These are phyloP conservation scores for Hexactinellida sp. DNA, from an alignment of 37 sponge, comb jelly and placozoan species.

Conservation along the genomic window DNA sequence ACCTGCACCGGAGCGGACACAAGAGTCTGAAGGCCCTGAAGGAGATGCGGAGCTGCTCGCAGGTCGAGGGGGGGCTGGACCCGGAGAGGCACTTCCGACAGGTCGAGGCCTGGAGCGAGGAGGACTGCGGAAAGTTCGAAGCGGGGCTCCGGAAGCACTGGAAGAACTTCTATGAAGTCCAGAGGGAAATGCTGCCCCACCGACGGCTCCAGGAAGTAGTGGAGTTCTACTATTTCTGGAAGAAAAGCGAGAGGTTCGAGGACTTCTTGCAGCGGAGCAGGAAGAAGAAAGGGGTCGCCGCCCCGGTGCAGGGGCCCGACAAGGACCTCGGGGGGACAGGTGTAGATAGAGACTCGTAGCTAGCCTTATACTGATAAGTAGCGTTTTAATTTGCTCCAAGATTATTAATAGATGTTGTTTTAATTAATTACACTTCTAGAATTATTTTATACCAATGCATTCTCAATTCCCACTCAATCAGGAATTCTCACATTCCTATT, in stretches of 20 bases:
- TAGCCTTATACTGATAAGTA: too few species aligned
- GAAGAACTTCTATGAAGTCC: constrained; percentile 12
- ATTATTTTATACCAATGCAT: too few species aligned
- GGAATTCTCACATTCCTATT: too few species aligned
- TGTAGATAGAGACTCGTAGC: neutral
- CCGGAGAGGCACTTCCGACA: neutral
- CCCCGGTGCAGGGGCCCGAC: neutral
- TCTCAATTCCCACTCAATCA: too few species aligned
- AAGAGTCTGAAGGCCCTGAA: neutral
- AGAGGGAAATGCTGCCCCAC: neutral
- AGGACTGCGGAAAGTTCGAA: neutral
- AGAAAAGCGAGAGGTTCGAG: constrained; percentile 1
- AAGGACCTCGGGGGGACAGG: neutral
- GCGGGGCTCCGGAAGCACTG: neutral
- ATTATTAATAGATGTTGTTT: too few species aligned
- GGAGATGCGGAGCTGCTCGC: neutral
- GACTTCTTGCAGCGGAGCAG: neutral
- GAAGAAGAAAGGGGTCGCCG: neutral
- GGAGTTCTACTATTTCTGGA: constrained; percentile 14
- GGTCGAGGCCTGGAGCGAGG: neutral
- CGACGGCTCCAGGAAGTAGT: neutral
- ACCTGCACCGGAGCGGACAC: neutral
- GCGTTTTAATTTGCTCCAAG: too few species aligned
- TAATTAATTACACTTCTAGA: too few species aligned
- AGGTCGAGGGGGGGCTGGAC: neutral